These are phyloP conservation scores for Sander lucioperca DNA, from an alignment of 2,113 vertebrate species.

Conservation along the genomic window DNA sequence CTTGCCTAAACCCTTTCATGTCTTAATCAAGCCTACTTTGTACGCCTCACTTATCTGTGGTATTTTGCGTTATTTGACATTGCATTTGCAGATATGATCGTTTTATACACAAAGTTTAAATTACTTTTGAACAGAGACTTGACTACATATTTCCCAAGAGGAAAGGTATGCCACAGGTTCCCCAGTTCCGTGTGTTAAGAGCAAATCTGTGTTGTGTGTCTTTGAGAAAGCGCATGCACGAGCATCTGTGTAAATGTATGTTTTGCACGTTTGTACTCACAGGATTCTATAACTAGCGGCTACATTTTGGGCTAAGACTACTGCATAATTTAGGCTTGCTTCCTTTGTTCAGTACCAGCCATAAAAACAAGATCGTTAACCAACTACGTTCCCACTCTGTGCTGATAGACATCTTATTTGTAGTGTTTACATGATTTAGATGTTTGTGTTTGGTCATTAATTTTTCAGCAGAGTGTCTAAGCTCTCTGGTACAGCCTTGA, in stretches of 20 bases:
- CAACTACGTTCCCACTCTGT: slow-evolving; percentile 22
- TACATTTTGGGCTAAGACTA: slow-evolving; percentile 37
- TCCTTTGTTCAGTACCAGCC: slow-evolving; percentile 44
- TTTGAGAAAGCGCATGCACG: background rate
- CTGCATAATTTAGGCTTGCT: slow-evolving; percentile 55
- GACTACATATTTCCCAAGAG: slow-evolving; percentile 59
- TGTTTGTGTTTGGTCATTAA: slow-evolving; percentile 64
- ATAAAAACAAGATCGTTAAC: slow-evolving; percentile 64
- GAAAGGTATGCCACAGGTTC: background rate
- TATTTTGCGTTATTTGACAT: slow-evolving; percentile 56
- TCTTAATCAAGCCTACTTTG: slow-evolving; percentile 60
- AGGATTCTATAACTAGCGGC: slow-evolving; percentile 38
- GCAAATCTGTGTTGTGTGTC: slow-evolving; percentile 19
- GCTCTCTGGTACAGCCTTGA: slow-evolving; percentile 51
- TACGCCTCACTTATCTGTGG: slow-evolving; percentile 44
- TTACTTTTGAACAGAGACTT: slow-evolving; percentile 64
- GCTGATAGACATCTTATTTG: slow-evolving; percentile 64
- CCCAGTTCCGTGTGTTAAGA: background rate
- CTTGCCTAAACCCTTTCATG: slow-evolving; percentile 48
- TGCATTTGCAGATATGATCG: slow-evolving; percentile 61
- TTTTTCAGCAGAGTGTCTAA: slow-evolving; percentile 61
- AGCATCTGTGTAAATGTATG: background rate
- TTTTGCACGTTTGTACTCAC: background rate
- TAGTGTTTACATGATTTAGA: slow-evolving; percentile 71
- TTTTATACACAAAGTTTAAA: slow-evolving; percentile 65